Percentiles rank a stretch among this genome's conserved stretches.
Conservation (phyloP, 2,888 invertebrate species). For the Spisula solida region DNA sequence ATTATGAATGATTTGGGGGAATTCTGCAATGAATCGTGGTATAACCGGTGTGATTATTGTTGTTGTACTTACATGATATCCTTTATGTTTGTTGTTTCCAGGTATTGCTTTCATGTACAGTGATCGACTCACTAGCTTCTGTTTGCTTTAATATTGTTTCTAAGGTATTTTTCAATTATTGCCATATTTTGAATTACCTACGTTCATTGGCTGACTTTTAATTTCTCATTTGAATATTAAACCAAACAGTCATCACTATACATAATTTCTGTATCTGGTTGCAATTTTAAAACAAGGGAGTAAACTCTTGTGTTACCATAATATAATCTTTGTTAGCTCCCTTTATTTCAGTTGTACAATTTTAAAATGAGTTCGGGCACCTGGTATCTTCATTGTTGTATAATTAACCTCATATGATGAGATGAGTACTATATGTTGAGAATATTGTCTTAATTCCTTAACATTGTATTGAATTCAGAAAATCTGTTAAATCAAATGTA, state of each 20-base stretch:
- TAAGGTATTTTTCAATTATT: background rate
- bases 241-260: background rate
- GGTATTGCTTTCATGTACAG: background rate
- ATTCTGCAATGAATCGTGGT: slow-evolving; percentile 11
- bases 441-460: too few relatives aligned
- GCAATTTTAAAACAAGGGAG: slow-evolving; percentile 1
- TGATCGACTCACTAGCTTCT: background rate
- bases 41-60: slow-evolving; percentile 6
- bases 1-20: background rate
- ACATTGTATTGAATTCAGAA: too few relatives aligned
- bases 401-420: background rate
- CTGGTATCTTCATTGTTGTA: background rate
- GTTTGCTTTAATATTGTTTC: background rate
- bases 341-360: background rate
- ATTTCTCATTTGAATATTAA: too few relatives aligned
- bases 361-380: background rate
- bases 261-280: background rate
- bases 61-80: background rate
- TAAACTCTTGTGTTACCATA: slow-evolving; percentile 1
- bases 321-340: background rate
- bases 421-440: too few relatives aligned
- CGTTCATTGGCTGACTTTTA: background rate
- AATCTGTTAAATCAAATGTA: too few relatives aligned
- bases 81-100: background rate
- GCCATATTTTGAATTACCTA: background rate